Evolutionary conservation across 2,113 vertebrate species (phyloP).

Genomic region (Oenanthe oenanthe): DNA sequence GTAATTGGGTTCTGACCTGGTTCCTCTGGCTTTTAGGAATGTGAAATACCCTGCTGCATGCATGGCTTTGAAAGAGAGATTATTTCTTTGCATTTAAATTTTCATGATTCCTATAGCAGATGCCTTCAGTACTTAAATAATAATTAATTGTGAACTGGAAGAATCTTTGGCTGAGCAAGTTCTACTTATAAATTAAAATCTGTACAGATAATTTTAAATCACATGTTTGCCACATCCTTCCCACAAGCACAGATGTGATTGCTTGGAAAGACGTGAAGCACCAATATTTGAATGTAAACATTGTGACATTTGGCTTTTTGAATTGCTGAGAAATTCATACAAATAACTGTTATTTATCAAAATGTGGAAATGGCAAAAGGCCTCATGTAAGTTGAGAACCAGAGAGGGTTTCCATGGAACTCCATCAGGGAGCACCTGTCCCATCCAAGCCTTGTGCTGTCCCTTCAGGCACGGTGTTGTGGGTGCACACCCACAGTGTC

Average conservation of each 20-base stretch:
- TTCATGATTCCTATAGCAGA: background rate
- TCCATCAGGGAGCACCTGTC: background rate
- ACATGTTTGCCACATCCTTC: background rate
- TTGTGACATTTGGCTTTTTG: background rate
- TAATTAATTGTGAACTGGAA: background rate
- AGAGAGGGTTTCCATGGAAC: background rate
- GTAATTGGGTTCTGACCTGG: background rate
- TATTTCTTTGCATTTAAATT: background rate
- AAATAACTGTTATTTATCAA: background rate
- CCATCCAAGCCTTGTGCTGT: background rate
- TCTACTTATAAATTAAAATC: background rate
- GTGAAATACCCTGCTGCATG: background rate
- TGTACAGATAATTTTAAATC: background rate
- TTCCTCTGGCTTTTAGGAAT: background rate
- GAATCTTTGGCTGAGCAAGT: background rate
- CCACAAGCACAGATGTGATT: background rate
- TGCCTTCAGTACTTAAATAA: background rate
- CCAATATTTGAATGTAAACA: background rate
- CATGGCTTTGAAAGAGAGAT: background rate
- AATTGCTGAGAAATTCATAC: background rate
- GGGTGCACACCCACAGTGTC: background rate
- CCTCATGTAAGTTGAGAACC: rapidly evolving
- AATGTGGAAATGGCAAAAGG: background rate
- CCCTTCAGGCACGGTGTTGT: background rate
- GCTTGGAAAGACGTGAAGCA: background rate